Percentiles rank a stretch among this genome's conserved stretches.
Conservation (phyloP, 2,797 vertebrate species). For the Mus minutoides region DNA sequence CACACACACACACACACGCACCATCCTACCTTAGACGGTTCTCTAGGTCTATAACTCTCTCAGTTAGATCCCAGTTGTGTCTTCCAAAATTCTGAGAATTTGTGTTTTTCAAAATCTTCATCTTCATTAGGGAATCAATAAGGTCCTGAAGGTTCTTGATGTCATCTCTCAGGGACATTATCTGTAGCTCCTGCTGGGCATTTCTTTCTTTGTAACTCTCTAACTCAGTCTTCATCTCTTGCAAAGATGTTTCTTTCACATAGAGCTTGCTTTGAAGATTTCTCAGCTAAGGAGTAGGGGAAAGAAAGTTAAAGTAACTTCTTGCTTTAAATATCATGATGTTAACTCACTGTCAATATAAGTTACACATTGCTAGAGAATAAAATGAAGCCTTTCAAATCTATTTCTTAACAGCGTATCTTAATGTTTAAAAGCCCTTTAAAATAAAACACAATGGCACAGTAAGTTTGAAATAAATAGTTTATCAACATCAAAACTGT, state of each 20-base stretch:
- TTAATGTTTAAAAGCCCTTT: conserved; percentile 6
- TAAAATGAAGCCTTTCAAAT: conserved; percentile 34
- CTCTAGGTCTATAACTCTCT: conserved; percentile 78
- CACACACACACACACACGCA: too few relatives aligned
- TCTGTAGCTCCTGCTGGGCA: conserved; percentile 71
- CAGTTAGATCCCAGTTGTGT: conserved; percentile 79
- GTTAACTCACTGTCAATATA: conserved; percentile 30
- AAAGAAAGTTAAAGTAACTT: neutral
- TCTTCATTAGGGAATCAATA: conserved; percentile 67
- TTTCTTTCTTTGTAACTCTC: conserved; percentile 78
- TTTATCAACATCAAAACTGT: conserved; percentile 8
- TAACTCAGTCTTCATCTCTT: conserved; percentile 77
- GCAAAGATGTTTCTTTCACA: conserved; percentile 74
- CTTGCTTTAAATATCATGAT: conserved; percentile 9
- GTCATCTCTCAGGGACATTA: conserved; percentile 77
- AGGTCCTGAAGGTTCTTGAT: conserved; percentile 76
- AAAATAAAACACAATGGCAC: conserved; percentile 36
- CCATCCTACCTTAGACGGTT: conserved; percentile 78
- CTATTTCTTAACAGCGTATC: neutral
- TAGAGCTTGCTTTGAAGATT: conserved; percentile 81
- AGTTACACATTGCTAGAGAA: conserved; percentile 35
- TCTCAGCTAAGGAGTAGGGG: conserved; percentile 76
- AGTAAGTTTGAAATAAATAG: neutral
- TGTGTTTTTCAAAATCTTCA: conserved; percentile 72
- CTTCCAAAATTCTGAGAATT: conserved; percentile 72